Evolutionary conservation across 1,140 invertebrate genomes (phyloP).

Genomic region (Harpegnathos saltator): DNA sequence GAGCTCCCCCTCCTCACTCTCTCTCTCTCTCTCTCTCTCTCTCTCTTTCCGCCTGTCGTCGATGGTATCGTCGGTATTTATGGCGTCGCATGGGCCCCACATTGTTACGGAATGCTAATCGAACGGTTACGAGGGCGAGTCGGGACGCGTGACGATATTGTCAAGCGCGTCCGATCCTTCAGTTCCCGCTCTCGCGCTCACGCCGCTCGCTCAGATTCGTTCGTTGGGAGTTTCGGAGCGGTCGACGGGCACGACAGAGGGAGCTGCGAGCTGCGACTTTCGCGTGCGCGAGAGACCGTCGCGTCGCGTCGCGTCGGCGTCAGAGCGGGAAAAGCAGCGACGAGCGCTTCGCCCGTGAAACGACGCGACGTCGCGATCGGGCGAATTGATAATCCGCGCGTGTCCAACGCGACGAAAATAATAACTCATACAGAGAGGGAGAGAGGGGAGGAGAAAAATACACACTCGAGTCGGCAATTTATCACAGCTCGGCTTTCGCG

Average conservation of each 20-base stretch:
- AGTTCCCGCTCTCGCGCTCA: not conserved
- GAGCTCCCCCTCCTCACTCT: too few species aligned
- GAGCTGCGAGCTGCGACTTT: too few species aligned
- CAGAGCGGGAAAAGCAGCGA: too few species aligned
- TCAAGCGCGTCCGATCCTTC: constrained; percentile 7
- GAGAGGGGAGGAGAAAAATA: too few species aligned
- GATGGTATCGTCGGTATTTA: not conserved
- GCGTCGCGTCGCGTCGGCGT: too few species aligned
- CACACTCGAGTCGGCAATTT: not conserved
- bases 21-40: not conserved
- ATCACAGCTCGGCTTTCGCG: constrained; percentile 24
- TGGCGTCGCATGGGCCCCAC: too few species aligned
- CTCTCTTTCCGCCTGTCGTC: not conserved
- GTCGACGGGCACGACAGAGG: too few species aligned
- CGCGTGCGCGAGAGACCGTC: too few species aligned
- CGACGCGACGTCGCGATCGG: too few species aligned
- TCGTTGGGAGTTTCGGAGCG: too few species aligned
- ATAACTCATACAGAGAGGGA: not conserved
- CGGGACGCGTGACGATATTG: not conserved
- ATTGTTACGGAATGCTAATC: not conserved
- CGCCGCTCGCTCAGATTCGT: too few species aligned
- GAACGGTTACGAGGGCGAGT: not conserved
- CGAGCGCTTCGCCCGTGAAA: too few species aligned
- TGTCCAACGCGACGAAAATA: not conserved
- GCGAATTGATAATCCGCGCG: not conserved